These are phyloP conservation scores for Myiopsitta monachus DNA, from an alignment of 2,113 vertebrate genomes.

Conservation along the genomic window DNA sequence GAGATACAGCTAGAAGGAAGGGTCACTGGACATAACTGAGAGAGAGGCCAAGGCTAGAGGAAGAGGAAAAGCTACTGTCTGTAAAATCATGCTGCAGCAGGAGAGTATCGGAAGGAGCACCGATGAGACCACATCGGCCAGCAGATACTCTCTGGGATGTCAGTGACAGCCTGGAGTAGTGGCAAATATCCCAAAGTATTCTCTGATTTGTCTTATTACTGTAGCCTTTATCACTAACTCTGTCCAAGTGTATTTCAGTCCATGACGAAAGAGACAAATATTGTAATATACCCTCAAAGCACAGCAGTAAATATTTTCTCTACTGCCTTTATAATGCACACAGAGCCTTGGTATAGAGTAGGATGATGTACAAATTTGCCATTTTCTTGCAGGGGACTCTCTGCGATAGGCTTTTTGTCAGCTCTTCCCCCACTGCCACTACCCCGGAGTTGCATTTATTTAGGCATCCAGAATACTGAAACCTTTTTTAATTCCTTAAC, in stretches of 20 bases:
- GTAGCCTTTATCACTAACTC: neutral
- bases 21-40: accelerated
- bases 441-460: neutral
- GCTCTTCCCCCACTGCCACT: neutral
- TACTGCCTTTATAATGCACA: neutral
- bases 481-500: neutral
- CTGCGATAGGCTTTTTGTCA: neutral
- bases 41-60: neutral
- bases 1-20: neutral
- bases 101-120: neutral
- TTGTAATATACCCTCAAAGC: neutral
- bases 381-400: neutral
- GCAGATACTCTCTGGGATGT: neutral
- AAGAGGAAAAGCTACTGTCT: neutral
- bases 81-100: neutral
- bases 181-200: neutral
- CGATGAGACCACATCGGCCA: neutral
- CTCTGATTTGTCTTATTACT: accelerated
- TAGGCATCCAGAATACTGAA: neutral
- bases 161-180: neutral
- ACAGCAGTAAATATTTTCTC: neutral
- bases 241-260: neutral
- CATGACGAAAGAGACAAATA: neutral
- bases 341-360: neutral
- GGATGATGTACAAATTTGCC: neutral